phyloP scores from a whole-genome alignment of 2,797 vertebrate genomes.

The Moxostoma hubbsi region DNA sequence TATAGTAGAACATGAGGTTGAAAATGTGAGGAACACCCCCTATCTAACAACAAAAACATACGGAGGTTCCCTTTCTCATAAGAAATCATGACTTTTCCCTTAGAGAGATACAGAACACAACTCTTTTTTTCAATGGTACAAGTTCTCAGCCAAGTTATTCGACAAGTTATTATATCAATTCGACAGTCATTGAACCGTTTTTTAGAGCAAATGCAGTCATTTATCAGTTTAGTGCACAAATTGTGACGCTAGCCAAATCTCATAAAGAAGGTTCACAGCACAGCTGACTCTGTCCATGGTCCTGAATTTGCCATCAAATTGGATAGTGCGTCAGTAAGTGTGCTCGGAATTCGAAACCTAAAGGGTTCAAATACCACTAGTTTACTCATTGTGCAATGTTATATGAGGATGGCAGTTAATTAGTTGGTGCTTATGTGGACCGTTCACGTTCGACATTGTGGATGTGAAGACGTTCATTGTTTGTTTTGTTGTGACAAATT shows the following conservation, averaged over 20 bases:
- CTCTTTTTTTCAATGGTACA: neutral
- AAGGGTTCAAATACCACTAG: neutral
- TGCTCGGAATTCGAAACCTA: neutral
- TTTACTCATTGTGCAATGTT: neutral
- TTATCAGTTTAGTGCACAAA: neutral
- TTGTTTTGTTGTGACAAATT: too few species aligned
- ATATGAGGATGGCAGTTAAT: neutral
- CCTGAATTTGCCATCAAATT: conserved; percentile 65
- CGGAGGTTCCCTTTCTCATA: conserved; percentile 4
- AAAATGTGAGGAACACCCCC: conserved; percentile 13
- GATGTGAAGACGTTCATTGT: too few species aligned
- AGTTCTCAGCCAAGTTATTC: neutral
- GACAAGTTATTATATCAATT: too few species aligned
- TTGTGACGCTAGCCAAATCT: neutral
- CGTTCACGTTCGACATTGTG: neutral
- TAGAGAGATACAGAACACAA: too few species aligned
- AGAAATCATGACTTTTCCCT: neutral
- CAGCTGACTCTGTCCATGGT: conserved; percentile 70
- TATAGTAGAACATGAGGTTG: neutral
- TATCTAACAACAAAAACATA: neutral
- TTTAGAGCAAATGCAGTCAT: neutral
- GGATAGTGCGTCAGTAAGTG: neutral
- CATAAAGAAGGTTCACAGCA: neutral
- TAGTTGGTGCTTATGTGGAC: neutral
- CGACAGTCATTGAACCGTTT: neutral